Evolutionary conservation across 2,888 invertebrate genomes (phyloP).

Genomic region (Sminthurinus aureus): DNA sequence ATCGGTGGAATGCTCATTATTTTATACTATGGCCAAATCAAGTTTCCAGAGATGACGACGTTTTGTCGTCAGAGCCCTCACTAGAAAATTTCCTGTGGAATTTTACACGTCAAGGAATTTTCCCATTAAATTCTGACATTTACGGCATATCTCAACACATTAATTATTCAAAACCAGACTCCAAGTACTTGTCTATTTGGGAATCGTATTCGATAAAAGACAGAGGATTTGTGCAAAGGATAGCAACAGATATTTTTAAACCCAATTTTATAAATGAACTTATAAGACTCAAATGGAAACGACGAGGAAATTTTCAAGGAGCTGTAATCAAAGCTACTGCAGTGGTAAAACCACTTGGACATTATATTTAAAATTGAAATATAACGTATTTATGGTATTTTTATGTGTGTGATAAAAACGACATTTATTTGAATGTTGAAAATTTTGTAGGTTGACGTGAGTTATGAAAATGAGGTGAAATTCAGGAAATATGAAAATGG

Average conservation of each 20-base stretch:
- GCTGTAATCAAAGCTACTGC: slow-evolving; percentile 24
- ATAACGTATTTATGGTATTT: too few relatives aligned
- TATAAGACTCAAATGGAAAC: background rate
- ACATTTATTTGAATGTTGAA: background rate
- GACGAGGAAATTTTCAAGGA: slow-evolving; percentile 14
- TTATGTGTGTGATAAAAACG: background rate
- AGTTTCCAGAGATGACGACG: background rate
- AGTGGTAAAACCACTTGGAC: background rate
- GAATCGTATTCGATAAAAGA: slow-evolving; percentile 18
- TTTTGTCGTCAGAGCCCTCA: background rate
- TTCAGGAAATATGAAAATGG: background rate
- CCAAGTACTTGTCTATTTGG: background rate
- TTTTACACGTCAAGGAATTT: background rate
- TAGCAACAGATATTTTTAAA: background rate
- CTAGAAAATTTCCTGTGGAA: background rate
- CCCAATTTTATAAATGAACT: background rate
- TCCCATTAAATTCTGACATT: background rate
- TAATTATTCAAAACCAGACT: too few relatives aligned
- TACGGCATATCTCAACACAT: background rate
- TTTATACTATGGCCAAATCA: slow-evolving; percentile 3
- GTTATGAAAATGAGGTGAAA: slow-evolving; percentile 21
- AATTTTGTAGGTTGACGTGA: slow-evolving; percentile 6
- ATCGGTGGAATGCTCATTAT: background rate
- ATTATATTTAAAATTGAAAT: background rate
- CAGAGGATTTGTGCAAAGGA: background rate